Base-by-base conservation (phyloP, 1,140 invertebrate species). In the Conus betulinus region DNA sequence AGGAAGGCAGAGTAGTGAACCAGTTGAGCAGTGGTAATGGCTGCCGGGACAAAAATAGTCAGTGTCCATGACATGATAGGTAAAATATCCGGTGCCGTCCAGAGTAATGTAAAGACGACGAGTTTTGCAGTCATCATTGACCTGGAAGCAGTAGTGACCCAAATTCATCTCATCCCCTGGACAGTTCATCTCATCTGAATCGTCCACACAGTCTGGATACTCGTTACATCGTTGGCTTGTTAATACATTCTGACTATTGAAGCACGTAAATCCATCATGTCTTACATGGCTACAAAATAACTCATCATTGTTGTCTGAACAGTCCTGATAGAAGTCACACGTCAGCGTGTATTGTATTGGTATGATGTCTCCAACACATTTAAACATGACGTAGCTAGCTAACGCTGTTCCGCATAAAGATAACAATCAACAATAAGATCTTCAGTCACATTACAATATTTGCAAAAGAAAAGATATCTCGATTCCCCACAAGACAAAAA, bases 321-420 rank as follows among this genome's bases (percentile, higher is more conserved):
- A 84, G 23, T 84, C 83, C 20, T 57, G 3, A n/a, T 25, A 10
- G 55, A 60, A 84, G 25, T 84, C 83, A 27, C 83, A 84, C 83
- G 63, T 55, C 53, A 84, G 83, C 3, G 55, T 60, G 13, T 84
- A 63, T 13, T 39, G 83, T n/a, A 84, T 51, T 15, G 83, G 15
- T 13, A 8, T 84, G 2, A 60, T 7, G 25, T 27, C 53, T 60
- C 60, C 83, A n/a, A 7, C 83, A 84, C 83, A 84, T 17, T 60
- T 0, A 63, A 84, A 84, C 25, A 84, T 5, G 60, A n/a, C 60
- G 4, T 51, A 15, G 13, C 25, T 51, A 0, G 0, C 51, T 15
- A 39, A 39, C 39, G 39, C 39, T 39, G 39, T 39, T 39, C 39
- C 39, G 39, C 0, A 39, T 39, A 1, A 39, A 39, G 0, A 39